phyloP scores from a whole-genome alignment of 2,797 vertebrate species.

The Chanos chanos region DNA sequence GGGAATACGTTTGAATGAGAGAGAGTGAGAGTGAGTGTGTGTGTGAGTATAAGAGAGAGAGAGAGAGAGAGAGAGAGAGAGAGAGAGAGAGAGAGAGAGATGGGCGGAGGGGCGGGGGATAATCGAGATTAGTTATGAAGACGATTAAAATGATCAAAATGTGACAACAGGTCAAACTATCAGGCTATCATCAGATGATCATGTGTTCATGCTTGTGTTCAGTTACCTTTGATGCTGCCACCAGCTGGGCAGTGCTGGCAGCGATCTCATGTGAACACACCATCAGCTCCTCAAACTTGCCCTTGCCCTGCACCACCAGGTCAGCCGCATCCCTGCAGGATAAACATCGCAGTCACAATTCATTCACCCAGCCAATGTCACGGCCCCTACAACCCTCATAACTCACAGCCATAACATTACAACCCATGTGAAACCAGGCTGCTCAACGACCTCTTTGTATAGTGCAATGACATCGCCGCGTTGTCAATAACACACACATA shows the following conservation, averaged over 20 bases:
- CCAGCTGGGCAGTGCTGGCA: slow-evolving; percentile 93
- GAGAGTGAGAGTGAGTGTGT: too few relatives aligned
- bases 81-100: background rate
- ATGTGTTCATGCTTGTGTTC: too few relatives aligned
- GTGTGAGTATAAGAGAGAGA: too few relatives aligned
- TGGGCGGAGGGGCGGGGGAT: background rate
- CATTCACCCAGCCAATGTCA: background rate
- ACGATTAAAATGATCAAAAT: too few relatives aligned
- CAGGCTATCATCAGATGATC: too few relatives aligned
- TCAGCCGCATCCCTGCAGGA: slow-evolving; percentile 87
- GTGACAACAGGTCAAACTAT: too few relatives aligned
- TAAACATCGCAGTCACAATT: background rate
- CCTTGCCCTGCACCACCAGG: slow-evolving; percentile 88
- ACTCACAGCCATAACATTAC: too few relatives aligned
- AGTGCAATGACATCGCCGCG: background rate
- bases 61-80: background rate
- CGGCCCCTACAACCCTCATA: background rate
- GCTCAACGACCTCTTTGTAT: too few relatives aligned
- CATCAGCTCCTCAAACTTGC: slow-evolving; percentile 95
- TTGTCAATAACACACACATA: slow-evolving; percentile 4
- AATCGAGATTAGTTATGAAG: too few relatives aligned
- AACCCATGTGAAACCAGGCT: too few relatives aligned
- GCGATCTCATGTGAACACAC: slow-evolving; percentile 96
- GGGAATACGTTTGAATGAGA: too few relatives aligned
- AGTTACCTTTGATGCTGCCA: slow-evolving; percentile 97